Conservation (phyloP, 2,888 invertebrate genomes). For the Drosophila percnosoma region DNA sequence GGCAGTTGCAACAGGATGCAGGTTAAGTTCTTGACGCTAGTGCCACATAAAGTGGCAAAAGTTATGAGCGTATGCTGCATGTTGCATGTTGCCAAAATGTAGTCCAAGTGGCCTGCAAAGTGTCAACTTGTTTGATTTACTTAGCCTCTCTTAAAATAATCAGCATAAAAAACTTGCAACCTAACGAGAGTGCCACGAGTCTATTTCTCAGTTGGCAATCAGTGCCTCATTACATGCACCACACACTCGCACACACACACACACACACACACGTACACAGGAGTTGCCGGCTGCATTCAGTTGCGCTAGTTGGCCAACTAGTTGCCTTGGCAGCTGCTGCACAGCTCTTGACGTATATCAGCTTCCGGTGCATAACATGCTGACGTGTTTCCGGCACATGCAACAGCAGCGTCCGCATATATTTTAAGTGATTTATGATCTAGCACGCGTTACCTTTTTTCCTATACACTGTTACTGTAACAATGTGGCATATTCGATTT, state of each 20-base stretch:
- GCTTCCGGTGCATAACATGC: constrained; percentile 75
- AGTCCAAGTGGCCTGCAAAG: constrained; percentile 60
- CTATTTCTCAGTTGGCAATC: constrained; percentile 78
- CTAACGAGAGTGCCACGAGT: constrained; percentile 36
- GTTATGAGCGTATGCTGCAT: constrained; percentile 57
- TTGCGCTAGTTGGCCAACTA: constrained; percentile 15
- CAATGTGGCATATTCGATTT: background rate
- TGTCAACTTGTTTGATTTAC: constrained; percentile 80
- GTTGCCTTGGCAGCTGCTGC: constrained; percentile 38
- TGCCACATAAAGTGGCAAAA: constrained; percentile 74
- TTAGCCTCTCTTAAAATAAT: constrained; percentile 61
- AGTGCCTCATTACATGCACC: constrained; percentile 79
- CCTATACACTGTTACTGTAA: constrained; percentile 6
- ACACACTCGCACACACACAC: background rate
- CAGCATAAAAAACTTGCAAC: constrained; percentile 44
- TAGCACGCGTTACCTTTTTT: constrained; percentile 27
- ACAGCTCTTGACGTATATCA: constrained; percentile 52
- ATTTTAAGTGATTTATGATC: constrained; percentile 69
- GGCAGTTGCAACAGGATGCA: constrained; percentile 72
- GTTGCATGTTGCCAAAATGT: constrained; percentile 35
- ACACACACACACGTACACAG: background rate
- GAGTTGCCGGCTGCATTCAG: constrained; percentile 10
- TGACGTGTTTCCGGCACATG: constrained; percentile 71
- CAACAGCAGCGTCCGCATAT: constrained; percentile 50
- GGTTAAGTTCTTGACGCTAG: constrained; percentile 76